Evolutionary conservation across 2,888 invertebrate genomes (phyloP).

Genomic region (Cataglyphis albicans): DNA sequence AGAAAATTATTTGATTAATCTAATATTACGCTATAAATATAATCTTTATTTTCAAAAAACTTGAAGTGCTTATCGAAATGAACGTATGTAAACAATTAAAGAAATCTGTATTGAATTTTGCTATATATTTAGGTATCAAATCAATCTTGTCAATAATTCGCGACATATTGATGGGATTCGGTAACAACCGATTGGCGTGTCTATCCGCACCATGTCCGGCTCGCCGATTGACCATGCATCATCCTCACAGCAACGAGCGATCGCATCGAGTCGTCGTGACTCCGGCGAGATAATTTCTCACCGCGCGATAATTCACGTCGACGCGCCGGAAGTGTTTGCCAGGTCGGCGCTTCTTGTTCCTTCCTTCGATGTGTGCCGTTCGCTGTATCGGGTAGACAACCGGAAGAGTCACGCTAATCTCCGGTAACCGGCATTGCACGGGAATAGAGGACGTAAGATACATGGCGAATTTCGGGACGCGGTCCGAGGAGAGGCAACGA

Average conservation of each 20-base stretch:
- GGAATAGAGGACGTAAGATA: conserved; percentile 10
- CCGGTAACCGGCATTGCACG: neutral
- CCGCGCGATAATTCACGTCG: conserved; percentile 22
- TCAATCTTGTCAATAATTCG: neutral
- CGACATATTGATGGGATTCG: conserved; percentile 25
- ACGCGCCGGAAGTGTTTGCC: neutral
- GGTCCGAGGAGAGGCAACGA: neutral
- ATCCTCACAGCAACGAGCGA: conserved; percentile 29
- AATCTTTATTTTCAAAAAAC: neutral
- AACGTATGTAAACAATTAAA: conserved; percentile 4
- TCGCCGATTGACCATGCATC: neutral
- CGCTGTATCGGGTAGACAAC: conserved; percentile 27
- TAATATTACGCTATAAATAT: neutral
- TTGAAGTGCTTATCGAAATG: neutral
- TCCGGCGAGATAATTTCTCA: conserved; percentile 20
- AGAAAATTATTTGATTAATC: neutral
- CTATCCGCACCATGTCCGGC: neutral
- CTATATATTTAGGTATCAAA: neutral
- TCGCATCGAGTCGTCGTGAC: conserved; percentile 24
- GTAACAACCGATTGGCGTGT: conserved; percentile 1
- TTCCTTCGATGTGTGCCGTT: conserved; percentile 7
- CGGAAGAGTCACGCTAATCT: neutral
- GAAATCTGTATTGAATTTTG: neutral
- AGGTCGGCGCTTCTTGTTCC: neutral
- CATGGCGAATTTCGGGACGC: conserved; percentile 6